Conservation (phyloP, 1,140 invertebrate species). For the Papilio glaucus region DNA sequence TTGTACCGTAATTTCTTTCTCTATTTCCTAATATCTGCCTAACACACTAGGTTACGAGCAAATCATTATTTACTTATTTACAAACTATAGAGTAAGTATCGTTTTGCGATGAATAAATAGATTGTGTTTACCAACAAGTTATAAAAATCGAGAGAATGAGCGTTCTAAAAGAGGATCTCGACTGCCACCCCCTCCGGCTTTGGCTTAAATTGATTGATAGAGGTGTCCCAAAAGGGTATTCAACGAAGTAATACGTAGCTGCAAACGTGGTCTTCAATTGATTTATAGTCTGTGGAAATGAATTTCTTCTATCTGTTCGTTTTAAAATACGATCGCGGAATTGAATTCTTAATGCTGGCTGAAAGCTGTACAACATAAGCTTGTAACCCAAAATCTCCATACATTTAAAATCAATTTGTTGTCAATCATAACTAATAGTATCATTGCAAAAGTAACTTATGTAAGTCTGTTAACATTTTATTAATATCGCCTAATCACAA, state of each 20-base stretch:
- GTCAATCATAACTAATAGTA: too few species aligned
- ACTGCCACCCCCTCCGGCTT: slow-evolving; percentile 6
- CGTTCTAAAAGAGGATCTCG: slow-evolving; percentile 18
- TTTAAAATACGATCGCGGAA: background rate
- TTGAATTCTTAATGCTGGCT: background rate
- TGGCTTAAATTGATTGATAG: slow-evolving; percentile 36
- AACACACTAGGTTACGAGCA: too few species aligned
- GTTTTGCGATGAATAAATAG: background rate
- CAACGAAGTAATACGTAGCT: slow-evolving; percentile 19
- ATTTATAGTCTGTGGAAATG: slow-evolving; percentile 23
- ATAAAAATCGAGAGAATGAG: slow-evolving; percentile 6
- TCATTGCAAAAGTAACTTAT: too few species aligned
- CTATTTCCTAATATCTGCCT: too few species aligned
- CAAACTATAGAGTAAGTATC: background rate
- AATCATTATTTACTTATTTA: background rate
- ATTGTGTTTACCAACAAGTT: background rate
- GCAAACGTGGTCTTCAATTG: slow-evolving; percentile 27
- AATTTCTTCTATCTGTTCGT: background rate
- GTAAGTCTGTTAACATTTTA: background rate
- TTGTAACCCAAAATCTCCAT: too few species aligned
- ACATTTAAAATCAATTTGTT: too few species aligned
- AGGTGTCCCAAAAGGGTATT: slow-evolving; percentile 22
- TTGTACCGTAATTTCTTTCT: too few species aligned
- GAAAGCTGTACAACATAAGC: too few species aligned
- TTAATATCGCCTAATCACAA: background rate